A percentile compares a stretch with the other conserved stretches of the same genome.
These are phyloP conservation scores for Pycnomerus fuliginosus DNA, from an alignment of 2,888 invertebrate species.

Conservation along the genomic window DNA sequence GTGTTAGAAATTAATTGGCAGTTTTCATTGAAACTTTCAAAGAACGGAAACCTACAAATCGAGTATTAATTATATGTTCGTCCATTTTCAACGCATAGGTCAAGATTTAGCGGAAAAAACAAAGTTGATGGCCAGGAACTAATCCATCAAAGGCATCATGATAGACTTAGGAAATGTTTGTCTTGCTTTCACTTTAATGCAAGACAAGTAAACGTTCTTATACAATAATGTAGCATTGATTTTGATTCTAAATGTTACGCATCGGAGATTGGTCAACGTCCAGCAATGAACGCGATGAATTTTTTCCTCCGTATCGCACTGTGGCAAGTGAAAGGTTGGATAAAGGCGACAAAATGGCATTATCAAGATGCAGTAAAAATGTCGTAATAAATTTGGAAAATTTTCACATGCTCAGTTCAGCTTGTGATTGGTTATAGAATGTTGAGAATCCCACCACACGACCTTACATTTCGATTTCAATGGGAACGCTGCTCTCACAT, in stretches of 20 bases:
- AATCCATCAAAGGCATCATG: conserved; percentile 4
- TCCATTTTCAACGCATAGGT: conserved; percentile 8
- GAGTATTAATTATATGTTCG: too few relatives aligned
- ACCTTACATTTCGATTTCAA: conserved; percentile 53
- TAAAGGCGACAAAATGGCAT: too few relatives aligned
- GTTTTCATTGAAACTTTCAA: too few relatives aligned
- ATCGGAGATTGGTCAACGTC: conserved; percentile 22
- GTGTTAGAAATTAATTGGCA: too few relatives aligned
- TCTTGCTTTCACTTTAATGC: conserved; percentile 15
- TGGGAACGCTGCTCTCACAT: conserved; percentile 51
- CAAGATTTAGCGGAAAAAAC: conserved; percentile 3
- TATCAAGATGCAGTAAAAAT: too few relatives aligned
- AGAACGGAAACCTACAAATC: too few relatives aligned
- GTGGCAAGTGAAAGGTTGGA: conserved; percentile 2
- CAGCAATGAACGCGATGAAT: conserved; percentile 31
- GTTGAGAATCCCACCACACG: conserved; percentile 44
- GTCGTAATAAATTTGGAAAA: conserved; percentile 24
- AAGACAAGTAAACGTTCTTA: conserved; percentile 3
- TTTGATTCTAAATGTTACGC: conserved; percentile 14
- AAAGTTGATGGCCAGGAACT: conserved; percentile 7
- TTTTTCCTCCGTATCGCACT: conserved; percentile 28
- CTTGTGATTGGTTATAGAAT: conserved; percentile 30
- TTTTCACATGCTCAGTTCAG: conserved; percentile 18
- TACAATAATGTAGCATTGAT: conserved; percentile 13
- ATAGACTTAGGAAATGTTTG: conserved; percentile 12